Percentiles rank a stretch among this genome's conserved stretches.
phyloP scores from a whole-genome alignment of 2,797 vertebrate species.

The Chloroceryle amazona region DNA sequence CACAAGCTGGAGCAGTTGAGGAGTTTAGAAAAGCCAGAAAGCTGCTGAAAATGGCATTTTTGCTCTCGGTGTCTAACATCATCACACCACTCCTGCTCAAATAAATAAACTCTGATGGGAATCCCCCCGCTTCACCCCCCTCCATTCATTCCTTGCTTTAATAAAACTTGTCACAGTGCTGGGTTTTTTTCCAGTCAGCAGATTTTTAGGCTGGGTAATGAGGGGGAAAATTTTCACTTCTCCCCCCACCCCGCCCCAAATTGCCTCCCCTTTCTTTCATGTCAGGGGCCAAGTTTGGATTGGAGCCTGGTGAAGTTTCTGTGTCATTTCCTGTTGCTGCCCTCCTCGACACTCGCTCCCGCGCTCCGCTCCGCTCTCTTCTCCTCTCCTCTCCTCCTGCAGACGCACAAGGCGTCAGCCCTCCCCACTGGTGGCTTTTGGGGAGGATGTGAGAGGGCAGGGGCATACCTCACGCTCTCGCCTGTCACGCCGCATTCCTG shows the following conservation, averaged over 20 bases:
- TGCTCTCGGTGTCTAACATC: neutral
- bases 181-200: conserved; percentile 4
- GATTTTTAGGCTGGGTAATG: conserved; percentile 49
- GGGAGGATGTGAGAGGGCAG: conserved; percentile 35
- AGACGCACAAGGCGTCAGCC: conserved; percentile 11
- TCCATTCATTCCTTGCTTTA: neutral
- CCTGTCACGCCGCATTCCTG: conserved; percentile 70
- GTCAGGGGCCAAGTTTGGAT: conserved; percentile 73
- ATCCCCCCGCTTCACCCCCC: neutral
- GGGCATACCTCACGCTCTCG: conserved; percentile 27
- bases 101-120: conserved; percentile 35
- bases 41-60: neutral
- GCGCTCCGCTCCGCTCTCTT: neutral
- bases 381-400: neutral
- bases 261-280: conserved; percentile 34
- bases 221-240: neutral
- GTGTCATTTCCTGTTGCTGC: conserved; percentile 85
- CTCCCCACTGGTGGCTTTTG: neutral
- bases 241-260: neutral
- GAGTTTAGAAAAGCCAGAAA: neutral
- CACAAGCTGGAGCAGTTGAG: neutral
- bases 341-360: conserved; percentile 50
- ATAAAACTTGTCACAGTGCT: conserved; percentile 36
- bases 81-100: neutral
- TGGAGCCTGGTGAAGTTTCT: conserved; percentile 79